Base-by-base conservation (phyloP, 1,140 invertebrate genomes). In the Tribolium madens region DNA sequence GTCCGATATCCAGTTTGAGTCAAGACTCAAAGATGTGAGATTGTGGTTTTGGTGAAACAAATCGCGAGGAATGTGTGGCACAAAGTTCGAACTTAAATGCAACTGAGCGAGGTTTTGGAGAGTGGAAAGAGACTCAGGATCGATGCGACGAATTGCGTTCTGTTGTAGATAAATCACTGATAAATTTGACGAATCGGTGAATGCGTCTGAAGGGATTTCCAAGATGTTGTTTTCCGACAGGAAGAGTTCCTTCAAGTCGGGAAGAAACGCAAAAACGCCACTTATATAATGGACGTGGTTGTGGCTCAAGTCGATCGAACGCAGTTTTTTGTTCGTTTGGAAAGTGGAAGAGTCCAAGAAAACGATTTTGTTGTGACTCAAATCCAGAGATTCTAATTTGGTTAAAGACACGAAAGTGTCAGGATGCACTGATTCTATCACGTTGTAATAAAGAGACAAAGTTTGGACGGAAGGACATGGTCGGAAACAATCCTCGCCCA, bases 221-320 rank as follows among this genome's bases (percentile, higher is more conserved):
- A 96, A 85, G 53, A 97, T 94, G 84, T 97, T 97, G 83, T 97
- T 97, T 84, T 96, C 94, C 0, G 94, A 93, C n/a, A 97, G 86
- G 84, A 96, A 96, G 14, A 97, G 87, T 83, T 94, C 93, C 36
- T 92, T 89, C 1, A 97, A 86, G 73, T 95, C 91, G 0, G 91
- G 91, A 53, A 97, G 85, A 81, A 92, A 91, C 10, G 92, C 89
- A 84, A 97, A 97, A 0, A 96, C 89, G 0, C 94, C 94, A 26
- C 90, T 89, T 1, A 97, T 92, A 73, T 93, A 91, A 84, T 97
- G 95, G 10, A 97, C 89, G 83, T 97, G 95, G 87, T 97, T 97
- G 83, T 95, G 92, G 82, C 94, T 95, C 31, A 97, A 85, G 84
- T 97, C 95, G 78, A 97, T 91, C 0, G 93, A 95, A 26, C 92